Evolutionary conservation across 2,113 vertebrate genomes (phyloP), one percentile per base, ranked within the genome.

Genomic region (Ophthalmolycus amberensis): DNA sequence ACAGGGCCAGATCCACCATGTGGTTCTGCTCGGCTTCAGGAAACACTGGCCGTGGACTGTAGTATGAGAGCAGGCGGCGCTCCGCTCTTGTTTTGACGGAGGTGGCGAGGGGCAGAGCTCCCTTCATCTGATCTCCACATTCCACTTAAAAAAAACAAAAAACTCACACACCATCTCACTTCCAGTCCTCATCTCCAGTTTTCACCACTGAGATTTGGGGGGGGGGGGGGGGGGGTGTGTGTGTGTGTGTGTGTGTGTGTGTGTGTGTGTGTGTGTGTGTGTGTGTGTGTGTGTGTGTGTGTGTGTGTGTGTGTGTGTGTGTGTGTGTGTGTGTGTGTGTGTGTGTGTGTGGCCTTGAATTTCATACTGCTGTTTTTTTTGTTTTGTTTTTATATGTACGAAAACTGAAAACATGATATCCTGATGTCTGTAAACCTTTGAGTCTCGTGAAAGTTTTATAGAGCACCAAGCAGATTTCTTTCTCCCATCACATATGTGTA

Each of bases 11-110:
- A 67, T 14, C 16, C 40, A 62, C 74, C 82, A 79, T 88, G 85
- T 89, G 89, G 84, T 89, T 89, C 86, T 88, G 85, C 75, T 90
- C 58, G 38, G 79, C 77, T 72, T 82, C 76, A 85, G 84, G 82
- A 90, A 90, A 68, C 85, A 22, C 74, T 54, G 71, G 77, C 82
- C 38, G 0, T 68, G 80, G 80, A 75, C 78, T 70, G 79, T 59
- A 63, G 81, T 68, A 52, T 76, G 66, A 75, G 82, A 76, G 65
- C 38, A 34, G 65, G 58, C 69, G 6, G 60, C 64, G 63, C 74
- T 65, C 72, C 42, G 25, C 71, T 66, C 68, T 76, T 90, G 83
- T 90, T 93, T 80, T 90, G 81, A 90, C 66, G 63, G 78, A 87
- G 68, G 52, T 42, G 20, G 69, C 12, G 34, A 73, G 67, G 67